phyloP scores from a whole-genome alignment of 2,113 vertebrate genomes.

The Ciconia boyciana region DNA sequence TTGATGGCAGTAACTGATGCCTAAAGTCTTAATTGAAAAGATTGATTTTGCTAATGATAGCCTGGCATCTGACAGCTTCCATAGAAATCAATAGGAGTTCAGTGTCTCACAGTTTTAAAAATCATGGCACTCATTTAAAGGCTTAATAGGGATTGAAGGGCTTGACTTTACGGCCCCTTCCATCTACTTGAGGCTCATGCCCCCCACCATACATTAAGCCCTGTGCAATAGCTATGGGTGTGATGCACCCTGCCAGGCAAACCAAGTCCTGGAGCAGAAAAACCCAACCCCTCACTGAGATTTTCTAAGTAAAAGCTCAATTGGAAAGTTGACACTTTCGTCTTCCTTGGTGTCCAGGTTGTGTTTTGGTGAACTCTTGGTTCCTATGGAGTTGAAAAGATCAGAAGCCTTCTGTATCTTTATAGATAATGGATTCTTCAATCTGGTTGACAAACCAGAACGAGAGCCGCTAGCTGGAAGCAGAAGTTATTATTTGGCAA shows the following conservation, averaged over 20 bases:
- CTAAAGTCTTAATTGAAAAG: neutral
- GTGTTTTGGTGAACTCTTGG: neutral
- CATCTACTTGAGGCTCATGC: neutral
- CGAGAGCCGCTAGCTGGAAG: neutral
- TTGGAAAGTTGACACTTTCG: neutral
- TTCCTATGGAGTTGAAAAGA: neutral
- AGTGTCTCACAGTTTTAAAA: neutral
- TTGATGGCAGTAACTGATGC: neutral
- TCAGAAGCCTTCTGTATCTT: neutral
- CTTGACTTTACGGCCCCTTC: neutral
- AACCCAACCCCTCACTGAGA: neutral
- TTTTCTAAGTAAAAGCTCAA: neutral
- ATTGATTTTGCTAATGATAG: slow-evolving; percentile 17
- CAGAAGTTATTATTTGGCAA: neutral
- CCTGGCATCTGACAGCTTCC: neutral
- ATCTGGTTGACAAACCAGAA: neutral
- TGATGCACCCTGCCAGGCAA: neutral
- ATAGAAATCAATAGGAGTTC: neutral
- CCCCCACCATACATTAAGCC: neutral
- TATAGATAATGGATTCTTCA: neutral
- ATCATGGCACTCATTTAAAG: neutral
- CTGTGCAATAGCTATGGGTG: neutral
- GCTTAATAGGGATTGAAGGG: neutral
- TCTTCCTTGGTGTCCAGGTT: neutral
- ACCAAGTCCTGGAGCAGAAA: neutral